phyloP scores from a whole-genome alignment of 1,140 invertebrate species.

The Tribolium madens region DNA sequence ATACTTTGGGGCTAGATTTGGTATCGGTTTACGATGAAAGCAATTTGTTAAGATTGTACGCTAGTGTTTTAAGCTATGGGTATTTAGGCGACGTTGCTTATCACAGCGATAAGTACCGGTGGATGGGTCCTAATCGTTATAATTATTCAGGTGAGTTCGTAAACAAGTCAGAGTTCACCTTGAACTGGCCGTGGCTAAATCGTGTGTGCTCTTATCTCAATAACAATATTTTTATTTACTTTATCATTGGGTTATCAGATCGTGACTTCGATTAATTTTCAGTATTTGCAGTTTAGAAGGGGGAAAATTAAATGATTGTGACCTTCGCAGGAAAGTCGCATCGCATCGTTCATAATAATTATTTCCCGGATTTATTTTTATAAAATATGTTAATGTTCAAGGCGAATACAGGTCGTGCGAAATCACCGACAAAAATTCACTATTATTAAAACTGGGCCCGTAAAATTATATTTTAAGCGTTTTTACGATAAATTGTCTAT shows the following conservation, averaged over 20 bases:
- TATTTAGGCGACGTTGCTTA: constrained; percentile 88
- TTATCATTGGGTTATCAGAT: background rate
- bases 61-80: constrained; percentile 88
- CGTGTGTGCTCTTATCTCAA: background rate
- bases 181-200: background rate
- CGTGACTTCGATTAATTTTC: background rate
- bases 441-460: too few relatives aligned
- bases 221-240: background rate
- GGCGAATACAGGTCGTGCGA: too few relatives aligned
- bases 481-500: too few relatives aligned
- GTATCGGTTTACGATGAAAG: constrained; percentile 80
- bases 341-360: background rate
- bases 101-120: constrained; percentile 86
- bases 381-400: too few relatives aligned
- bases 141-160: constrained; percentile 79
- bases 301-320: background rate
- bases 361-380: too few relatives aligned
- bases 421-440: too few relatives aligned
- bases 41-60: constrained; percentile 78
- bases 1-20: constrained; percentile 80
- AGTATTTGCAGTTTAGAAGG: too few relatives aligned
- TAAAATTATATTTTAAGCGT: too few relatives aligned
- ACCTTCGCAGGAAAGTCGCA: too few relatives aligned
- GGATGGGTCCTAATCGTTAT: constrained; percentile 91
- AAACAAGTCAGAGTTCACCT: background rate